Evolutionary conservation across 1,140 invertebrate species (phyloP).

Genomic region (Mizuhopecten yessoensis): DNA sequence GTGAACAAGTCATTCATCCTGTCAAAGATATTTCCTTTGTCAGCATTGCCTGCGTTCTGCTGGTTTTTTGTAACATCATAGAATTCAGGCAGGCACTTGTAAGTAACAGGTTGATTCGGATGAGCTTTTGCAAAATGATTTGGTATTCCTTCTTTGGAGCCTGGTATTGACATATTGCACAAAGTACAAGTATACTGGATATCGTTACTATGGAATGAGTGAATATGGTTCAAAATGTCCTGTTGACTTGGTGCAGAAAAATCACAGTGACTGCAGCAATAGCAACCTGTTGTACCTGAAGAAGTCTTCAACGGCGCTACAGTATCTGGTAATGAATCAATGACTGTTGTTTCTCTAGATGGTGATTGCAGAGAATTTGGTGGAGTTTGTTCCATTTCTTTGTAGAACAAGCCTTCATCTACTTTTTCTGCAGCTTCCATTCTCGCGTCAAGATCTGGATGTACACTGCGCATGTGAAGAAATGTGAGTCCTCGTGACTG

Average conservation of each 20-base stretch:
- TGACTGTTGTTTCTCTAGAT: not conserved
- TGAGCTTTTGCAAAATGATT: slow-evolving; percentile 72
- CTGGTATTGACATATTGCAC: slow-evolving; percentile 71
- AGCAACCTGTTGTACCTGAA: slow-evolving; percentile 57
- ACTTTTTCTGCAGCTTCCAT: slow-evolving; percentile 66
- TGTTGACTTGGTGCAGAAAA: slow-evolving; percentile 69
- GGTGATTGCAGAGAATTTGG: not conserved
- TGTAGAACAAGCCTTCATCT: slow-evolving; percentile 65
- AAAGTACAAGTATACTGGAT: slow-evolving; percentile 74
- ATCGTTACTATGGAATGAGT: slow-evolving; percentile 65
- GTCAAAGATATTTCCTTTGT: slow-evolving; percentile 73
- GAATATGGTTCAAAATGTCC: slow-evolving; percentile 69
- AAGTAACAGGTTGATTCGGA: slow-evolving; percentile 70
- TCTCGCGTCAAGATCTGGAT: slow-evolving; percentile 64
- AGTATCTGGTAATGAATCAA: slow-evolving; percentile 61
- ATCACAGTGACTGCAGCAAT: slow-evolving; percentile 73
- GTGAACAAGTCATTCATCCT: slow-evolving; percentile 68
- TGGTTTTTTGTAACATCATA: slow-evolving; percentile 70
- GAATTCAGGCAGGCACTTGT: slow-evolving; percentile 72
- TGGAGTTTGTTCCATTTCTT: slow-evolving; percentile 55
- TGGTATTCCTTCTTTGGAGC: slow-evolving; percentile 69
- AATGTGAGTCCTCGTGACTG: slow-evolving; percentile 62
- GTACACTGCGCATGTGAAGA: slow-evolving; percentile 67
- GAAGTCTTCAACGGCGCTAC: slow-evolving; percentile 43
- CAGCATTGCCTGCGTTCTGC: slow-evolving; percentile 46